Base-by-base conservation (phyloP, 1,140 invertebrate genomes). In the Drosophila aff. region DNA sequence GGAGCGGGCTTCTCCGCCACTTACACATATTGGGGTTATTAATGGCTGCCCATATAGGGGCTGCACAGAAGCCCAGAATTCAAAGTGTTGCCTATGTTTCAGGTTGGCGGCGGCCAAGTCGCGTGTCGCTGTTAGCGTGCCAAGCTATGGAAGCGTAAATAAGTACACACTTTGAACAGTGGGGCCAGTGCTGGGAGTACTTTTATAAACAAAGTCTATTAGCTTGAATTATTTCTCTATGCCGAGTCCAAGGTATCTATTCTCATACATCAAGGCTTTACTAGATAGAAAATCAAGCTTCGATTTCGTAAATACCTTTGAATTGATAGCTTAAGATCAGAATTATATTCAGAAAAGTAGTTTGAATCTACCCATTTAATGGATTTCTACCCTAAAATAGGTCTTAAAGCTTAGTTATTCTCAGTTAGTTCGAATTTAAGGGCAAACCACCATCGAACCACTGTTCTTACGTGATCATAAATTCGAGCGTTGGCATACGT, bases 1-100 rank as follows among this genome's bases (percentile, higher is more conserved):
- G 49, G 36, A 58, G 41, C 33, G 28, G 26, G 66, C 40, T 44
- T 36, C 28, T 46, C 62, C 83, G 81, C 65, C 77, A 87, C 81
- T 84, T 81, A 81, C 64, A 81, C 77, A 89, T 83, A 83, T 87
- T 89, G 81, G 74, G 81, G 76, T 87, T 87, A 87, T 83, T 89
- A 84, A 89, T 89, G 83, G 84, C 57, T 57, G 41, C 52, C 79
- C 52, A 63, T 58, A 60, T 65, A 21, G 64, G 40, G 49, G 31
- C 33, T 46, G 11, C 10, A 16, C 10, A 43, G 28, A 59, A 26
- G 53, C 40, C 31, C 55, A 38, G 36, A 50, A 76, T 66, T 68
- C 59, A 73, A 77, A 74, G 71, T 86, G 84, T 80, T 79, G 69
- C 65, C 69, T 55, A 76, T 76, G 74, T 76, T 74, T 61, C 68